Evolutionary conservation across 2,797 vertebrate species (phyloP).

Genomic region (Paedocypris micromegethes): DNA sequence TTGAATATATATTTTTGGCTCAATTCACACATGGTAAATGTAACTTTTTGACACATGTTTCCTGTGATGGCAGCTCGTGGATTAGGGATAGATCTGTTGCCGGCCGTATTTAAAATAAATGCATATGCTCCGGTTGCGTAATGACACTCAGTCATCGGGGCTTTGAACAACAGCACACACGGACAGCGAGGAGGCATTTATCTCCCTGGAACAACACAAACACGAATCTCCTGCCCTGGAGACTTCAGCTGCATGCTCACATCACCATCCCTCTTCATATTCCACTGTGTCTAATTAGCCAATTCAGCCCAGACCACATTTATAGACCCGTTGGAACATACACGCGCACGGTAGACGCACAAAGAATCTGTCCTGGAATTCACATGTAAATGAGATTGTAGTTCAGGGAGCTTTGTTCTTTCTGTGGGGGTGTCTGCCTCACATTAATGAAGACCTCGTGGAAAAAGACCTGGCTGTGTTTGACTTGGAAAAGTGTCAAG

Average conservation of each 20-base stretch:
- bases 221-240: conserved; percentile 48
- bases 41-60: conserved; percentile 3
- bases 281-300: conserved; percentile 58
- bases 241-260: conserved; percentile 42
- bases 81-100: conserved; percentile 23
- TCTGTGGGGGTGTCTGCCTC: conserved; percentile 17
- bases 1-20: too few relatives aligned
- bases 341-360: conserved; percentile 15
- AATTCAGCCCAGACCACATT: conserved; percentile 36
- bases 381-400: conserved; percentile 21
- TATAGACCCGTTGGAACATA: conserved; percentile 27
- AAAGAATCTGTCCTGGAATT: conserved; percentile 22
- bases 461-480: neutral
- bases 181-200: conserved; percentile 51
- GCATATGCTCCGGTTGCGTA: conserved; percentile 23
- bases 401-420: conserved; percentile 21
- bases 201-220: conserved; percentile 50
- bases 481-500: conserved; percentile 1
- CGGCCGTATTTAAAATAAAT: conserved; percentile 31
- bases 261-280: conserved; percentile 42
- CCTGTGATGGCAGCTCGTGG: neutral
- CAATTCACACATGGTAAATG: too few relatives aligned
- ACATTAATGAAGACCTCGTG: conserved; percentile 5
- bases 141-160: conserved; percentile 52
- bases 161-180: conserved; percentile 52